Evolutionary conservation across 2,888 invertebrate species (phyloP), one percentile per base, ranked within the genome.

Genomic region (Ctenicera cuprea): DNA sequence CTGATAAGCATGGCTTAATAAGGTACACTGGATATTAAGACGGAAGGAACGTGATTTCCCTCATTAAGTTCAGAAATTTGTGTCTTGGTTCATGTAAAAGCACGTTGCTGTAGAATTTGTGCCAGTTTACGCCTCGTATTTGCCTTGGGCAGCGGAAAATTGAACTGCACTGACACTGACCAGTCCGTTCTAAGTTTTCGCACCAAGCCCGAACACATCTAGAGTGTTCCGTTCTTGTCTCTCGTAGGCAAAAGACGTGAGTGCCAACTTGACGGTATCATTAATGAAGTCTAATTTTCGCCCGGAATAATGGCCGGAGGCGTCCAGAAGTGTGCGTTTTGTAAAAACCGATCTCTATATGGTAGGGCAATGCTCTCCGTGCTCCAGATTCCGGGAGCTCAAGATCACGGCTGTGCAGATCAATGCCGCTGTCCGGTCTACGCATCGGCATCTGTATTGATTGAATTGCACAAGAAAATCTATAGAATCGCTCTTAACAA

Each of bases 371-470:
- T 72, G 74, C 72, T 72, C 76, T 76, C 76, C 41, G 74, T 76
- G 76, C 76, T 76, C 76, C 69, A 76, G 74, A 76, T 76, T 74
- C 76, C 69, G 64, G 73, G 59, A 72, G 72, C 75, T 72, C 75
- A 75, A 75, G 75, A 75, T 75, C 75, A 72, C 72, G 75, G 75
- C 43, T 75, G 45, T 54, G 61, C 54, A 71, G 66, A 71, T 69
- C 71, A 72, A 72, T 72, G 72, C 67, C 74, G 71, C 66, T 71
- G 65, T 64, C 72, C 68, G 69, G 68, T 69, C 57, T 72, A 75
- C 71, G 72, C 75, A 72, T 75, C 72, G 75, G 75, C 59, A 75
- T 75, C 59, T 71, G 57, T 65, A 72, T 72, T 75, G 75, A 75
- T 75, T 75, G 75, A 75, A 69, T 69, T 69, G 65, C 72, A 63